These are phyloP conservation scores for Phrynocephalus versicolor DNA, from an alignment of 2,113 vertebrate species.

Conservation along the genomic window DNA sequence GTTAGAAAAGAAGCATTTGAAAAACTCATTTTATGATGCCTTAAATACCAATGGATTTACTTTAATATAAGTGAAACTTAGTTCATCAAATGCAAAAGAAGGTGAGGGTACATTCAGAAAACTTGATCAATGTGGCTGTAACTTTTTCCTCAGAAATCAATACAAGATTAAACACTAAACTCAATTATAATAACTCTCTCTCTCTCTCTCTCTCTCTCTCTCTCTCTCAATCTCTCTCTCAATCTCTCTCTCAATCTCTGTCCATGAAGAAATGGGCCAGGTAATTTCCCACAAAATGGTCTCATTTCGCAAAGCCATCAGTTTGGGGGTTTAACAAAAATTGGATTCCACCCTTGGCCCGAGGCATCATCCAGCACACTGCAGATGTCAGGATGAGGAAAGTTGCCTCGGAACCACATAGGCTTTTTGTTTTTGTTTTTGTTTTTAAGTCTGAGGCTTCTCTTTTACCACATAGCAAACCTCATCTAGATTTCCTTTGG, in stretches of 20 bases:
- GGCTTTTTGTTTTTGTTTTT: not conserved
- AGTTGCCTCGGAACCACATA: not conserved
- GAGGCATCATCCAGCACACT: not conserved
- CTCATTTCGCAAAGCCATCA: not conserved
- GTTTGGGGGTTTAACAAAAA: not conserved
- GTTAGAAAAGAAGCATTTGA: too few relatives aligned
- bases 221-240: not conserved
- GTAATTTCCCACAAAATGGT: not conserved
- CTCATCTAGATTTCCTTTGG: not conserved
- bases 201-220: not conserved
- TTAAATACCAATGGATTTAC: too few relatives aligned
- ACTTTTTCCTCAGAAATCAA: not conserved
- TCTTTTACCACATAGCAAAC: slow-evolving; percentile 12
- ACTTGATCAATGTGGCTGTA: not conserved
- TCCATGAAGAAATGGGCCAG: not conserved
- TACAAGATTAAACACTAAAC: not conserved
- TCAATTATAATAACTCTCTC: not conserved
- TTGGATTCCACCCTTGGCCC: not conserved
- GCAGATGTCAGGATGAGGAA: slow-evolving; percentile 12
- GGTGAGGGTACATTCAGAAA: not conserved
- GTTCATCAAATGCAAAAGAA: not conserved
- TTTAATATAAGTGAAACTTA: not conserved
- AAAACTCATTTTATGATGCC: too few relatives aligned
- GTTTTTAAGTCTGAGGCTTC: not conserved
- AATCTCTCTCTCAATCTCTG: too few relatives aligned